These are phyloP conservation scores for Dolichopus griseipennis DNA, from an alignment of 2,888 invertebrate species.

Conservation along the genomic window DNA sequence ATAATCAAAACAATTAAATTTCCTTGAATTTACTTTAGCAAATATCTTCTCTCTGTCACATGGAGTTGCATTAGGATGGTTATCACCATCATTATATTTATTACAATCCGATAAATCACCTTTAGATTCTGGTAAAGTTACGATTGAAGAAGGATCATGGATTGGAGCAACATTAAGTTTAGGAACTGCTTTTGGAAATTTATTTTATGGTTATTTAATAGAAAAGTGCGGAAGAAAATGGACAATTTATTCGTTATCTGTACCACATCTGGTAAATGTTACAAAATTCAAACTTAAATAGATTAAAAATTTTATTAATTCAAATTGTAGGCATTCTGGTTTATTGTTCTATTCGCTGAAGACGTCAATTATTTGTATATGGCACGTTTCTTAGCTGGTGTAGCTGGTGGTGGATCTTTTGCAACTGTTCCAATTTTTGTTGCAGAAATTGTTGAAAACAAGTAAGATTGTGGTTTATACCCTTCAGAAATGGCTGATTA, in stretches of 20 bases:
- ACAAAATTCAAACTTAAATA: background rate
- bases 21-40: conserved; percentile 16
- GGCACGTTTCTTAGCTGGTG: conserved; percentile 21
- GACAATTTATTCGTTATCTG: conserved; percentile 18
- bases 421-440: conserved; percentile 22
- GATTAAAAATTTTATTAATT: background rate
- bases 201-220: conserved; percentile 19
- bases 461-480: background rate
- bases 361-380: conserved; percentile 19
- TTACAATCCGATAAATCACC: conserved; percentile 20
- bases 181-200: conserved; percentile 22
- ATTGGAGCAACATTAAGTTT: conserved; percentile 21
- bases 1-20: background rate
- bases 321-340: conserved; percentile 22
- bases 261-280: conserved; percentile 24
- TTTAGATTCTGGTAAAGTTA: conserved; percentile 18
- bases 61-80: conserved; percentile 24
- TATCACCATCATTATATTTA: conserved; percentile 20
- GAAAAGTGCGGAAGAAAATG: conserved; percentile 20
- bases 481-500: too few relatives aligned
- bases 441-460: conserved; percentile 20
- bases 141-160: conserved; percentile 22
- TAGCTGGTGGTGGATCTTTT: conserved; percentile 23
- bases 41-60: conserved; percentile 23
- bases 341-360: conserved; percentile 18